phyloP scores from a whole-genome alignment of 1,140 invertebrate species.

The Trachymyrmex septentrionalis region DNA sequence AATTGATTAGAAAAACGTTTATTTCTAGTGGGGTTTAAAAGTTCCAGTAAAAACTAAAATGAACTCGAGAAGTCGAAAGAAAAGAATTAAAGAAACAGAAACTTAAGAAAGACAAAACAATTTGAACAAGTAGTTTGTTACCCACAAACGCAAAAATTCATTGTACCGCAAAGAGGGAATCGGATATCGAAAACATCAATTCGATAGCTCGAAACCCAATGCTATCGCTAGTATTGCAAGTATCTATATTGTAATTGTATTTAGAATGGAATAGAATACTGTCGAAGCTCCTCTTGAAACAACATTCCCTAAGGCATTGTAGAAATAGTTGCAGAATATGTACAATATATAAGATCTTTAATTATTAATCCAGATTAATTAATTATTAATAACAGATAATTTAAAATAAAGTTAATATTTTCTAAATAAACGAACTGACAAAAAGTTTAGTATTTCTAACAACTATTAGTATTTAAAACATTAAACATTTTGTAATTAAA shows the following conservation, averaged over 20 bases:
- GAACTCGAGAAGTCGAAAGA: neutral
- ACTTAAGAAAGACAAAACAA: slow-evolving; percentile 24
- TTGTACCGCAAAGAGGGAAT: neutral
- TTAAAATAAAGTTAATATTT: neutral
- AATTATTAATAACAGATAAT: neutral
- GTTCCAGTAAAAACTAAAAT: neutral
- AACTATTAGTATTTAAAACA: slow-evolving; percentile 2
- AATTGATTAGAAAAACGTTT: neutral
- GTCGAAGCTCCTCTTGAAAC: slow-evolving; percentile 7
- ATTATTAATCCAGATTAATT: neutral
- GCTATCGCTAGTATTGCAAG: slow-evolving; percentile 16
- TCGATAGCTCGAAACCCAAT: slow-evolving; percentile 30
- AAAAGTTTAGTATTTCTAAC: neutral
- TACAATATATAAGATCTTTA: neutral
- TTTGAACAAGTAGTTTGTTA: slow-evolving; percentile 32
- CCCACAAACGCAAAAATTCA: neutral
- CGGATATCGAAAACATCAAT: slow-evolving; percentile 35
- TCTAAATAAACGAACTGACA: neutral
- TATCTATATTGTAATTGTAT: slow-evolving; percentile 48
- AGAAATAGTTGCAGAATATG: slow-evolving; percentile 3
- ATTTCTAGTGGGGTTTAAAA: neutral
- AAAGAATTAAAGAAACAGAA: neutral
- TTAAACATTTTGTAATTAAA: neutral
- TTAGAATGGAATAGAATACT: slow-evolving; percentile 27
- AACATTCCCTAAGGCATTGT: neutral